phyloP scores from a whole-genome alignment of 2,797 vertebrate genomes.

The Pogoniulus pusillus region DNA sequence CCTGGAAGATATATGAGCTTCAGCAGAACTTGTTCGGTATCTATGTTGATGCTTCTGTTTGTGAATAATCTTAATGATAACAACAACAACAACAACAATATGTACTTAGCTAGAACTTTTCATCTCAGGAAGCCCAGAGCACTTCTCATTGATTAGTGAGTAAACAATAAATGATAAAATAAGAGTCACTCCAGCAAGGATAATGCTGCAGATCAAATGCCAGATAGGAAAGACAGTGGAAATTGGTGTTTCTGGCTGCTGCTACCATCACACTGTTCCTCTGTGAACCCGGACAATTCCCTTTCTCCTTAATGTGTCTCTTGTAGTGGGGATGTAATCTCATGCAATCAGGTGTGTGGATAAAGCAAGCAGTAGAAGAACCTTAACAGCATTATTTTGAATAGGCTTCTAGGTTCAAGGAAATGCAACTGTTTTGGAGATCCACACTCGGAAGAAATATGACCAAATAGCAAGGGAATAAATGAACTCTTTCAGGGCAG shows the following conservation, averaged over 20 bases:
- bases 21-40: constrained; percentile 41
- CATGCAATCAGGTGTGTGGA: not conserved
- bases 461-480: not conserved
- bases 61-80: constrained; percentile 31
- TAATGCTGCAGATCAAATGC: not conserved
- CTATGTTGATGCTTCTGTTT: constrained; percentile 28
- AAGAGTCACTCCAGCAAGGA: not conserved
- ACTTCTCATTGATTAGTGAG: constrained; percentile 5
- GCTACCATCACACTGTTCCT: not conserved
- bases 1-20: constrained; percentile 32
- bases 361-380: not conserved
- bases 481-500: constrained; percentile 22
- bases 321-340: not conserved
- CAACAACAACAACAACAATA: not conserved
- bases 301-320: not conserved
- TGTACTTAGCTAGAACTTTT: not conserved
- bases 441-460: constrained; percentile 14
- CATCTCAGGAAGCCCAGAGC: constrained; percentile 1
- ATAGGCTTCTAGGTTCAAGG: not conserved
- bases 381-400: not conserved
- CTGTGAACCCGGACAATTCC: not conserved
- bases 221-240: not conserved
- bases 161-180: not conserved
- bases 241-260: not conserved
- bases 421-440: not conserved